Evolutionary conservation across 2,888 invertebrate genomes (phyloP).

Genomic region (Watsonalla cultraria): DNA sequence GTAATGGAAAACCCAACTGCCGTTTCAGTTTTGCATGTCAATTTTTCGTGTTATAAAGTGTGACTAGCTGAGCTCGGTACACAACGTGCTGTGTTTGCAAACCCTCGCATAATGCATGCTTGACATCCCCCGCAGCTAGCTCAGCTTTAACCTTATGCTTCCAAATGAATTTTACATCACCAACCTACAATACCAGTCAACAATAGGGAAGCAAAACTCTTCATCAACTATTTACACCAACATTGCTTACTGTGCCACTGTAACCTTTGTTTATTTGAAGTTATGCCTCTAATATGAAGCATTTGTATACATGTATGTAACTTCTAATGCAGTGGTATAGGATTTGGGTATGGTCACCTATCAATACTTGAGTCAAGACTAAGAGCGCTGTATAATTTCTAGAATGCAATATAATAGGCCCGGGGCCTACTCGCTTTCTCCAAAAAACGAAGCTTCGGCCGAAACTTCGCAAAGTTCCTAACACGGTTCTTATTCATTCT

Average conservation of each 20-base stretch:
- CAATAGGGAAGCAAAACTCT: not conserved
- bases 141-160: not conserved
- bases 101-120: constrained; percentile 2
- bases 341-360: too few species aligned
- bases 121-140: not conserved
- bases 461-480: too few species aligned
- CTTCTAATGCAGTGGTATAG: too few species aligned
- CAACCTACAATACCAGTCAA: not conserved
- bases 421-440: too few species aligned
- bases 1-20: constrained; percentile 12
- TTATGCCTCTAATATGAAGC: too few species aligned
- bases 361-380: too few species aligned
- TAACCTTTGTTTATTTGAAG: not conserved
- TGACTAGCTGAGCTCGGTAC: constrained; percentile 7
- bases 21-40: constrained; percentile 11
- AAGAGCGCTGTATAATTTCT: too few species aligned
- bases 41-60: constrained; percentile 14
- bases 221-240: not conserved
- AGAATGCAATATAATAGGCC: too few species aligned
- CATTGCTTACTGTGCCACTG: not conserved
- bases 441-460: too few species aligned
- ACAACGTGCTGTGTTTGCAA: constrained; percentile 2
- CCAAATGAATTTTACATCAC: constrained; percentile 3
- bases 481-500: too few species aligned
- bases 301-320: too few species aligned